Evolutionary conservation across 1,140 invertebrate genomes (phyloP), one percentile per base, ranked within the genome.

Genomic region (Musca vetustissima): DNA sequence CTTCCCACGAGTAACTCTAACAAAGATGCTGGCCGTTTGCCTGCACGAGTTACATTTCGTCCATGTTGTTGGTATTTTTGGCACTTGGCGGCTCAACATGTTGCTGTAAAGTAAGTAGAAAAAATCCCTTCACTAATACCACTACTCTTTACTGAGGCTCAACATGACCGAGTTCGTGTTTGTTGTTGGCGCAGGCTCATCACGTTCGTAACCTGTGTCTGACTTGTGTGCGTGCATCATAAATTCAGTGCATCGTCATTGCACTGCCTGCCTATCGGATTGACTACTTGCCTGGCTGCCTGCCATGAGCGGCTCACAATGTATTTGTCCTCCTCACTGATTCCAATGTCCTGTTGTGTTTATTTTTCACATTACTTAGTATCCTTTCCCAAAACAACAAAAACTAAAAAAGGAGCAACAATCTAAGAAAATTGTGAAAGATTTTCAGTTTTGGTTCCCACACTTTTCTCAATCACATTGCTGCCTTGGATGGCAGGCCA

Each of bases 341-440:
- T 43, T 61, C 36, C 75, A 75, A 78, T 78, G 78, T 78, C 77
- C 77, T 78, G 77, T 74, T 72, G 77, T 78, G 77, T 78, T 78
- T 78, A 76, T 76, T 78, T 74, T 78, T 69, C 75, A 75, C 77
- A 70, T 75, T 78, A 76, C 74, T 78, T 72, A 76, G 76, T 74
- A 64, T 36, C 28, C 28, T 61, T 52, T 19, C 49, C 49, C 49
- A 6, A 43, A 3, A 32, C 28, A 32, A 32, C 28, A 32, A 32
- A n/a, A n/a, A 28, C 28, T 4, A 28, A 28, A 43, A 43, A 43
- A 43, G 36, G 36, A 43, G 36, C 36, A 43, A 13, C 36, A 21
- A 17, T 21, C 19, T 19, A 52, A 22, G 24, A 43, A 43, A 43
- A 43, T 28, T 59, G 13, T 43, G 8, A 59, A 59, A 28, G 25